Conservation (phyloP, 2,797 vertebrate genomes). For the Manis javanica region DNA sequence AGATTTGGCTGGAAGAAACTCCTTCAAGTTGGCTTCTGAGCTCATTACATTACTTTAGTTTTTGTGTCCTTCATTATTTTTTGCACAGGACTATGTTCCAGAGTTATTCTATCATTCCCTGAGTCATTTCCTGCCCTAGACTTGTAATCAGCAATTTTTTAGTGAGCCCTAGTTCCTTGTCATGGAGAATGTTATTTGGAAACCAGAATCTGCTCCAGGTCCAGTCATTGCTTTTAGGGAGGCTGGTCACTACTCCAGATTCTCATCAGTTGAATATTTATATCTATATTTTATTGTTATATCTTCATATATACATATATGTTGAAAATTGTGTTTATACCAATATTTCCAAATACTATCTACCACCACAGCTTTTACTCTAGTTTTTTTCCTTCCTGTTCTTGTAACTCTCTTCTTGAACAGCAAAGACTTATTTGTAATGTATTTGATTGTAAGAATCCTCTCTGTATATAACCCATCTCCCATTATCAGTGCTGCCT, state of each 20-base stretch:
- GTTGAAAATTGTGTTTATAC: background rate
- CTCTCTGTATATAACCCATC: accelerated
- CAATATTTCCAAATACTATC: background rate
- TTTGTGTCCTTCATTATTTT: background rate
- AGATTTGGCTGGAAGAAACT: background rate
- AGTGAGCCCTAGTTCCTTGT: background rate
- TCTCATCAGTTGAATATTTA: background rate
- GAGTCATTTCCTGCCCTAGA: background rate
- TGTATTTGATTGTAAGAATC: background rate
- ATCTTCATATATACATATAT: background rate
- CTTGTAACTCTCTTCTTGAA: background rate
- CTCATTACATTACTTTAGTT: background rate
- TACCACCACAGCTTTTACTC: background rate
- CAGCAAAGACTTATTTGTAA: background rate
- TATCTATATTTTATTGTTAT: background rate
- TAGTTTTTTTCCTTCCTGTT: background rate
- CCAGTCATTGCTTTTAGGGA: background rate
- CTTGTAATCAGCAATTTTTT: background rate
- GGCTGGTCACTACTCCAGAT: background rate
- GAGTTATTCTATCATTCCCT: background rate
- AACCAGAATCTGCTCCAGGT: background rate
- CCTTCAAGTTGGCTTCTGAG: background rate
- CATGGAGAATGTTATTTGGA: background rate
- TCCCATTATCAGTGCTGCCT: accelerated
- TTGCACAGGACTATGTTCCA: background rate